Evolutionary conservation across 2,888 invertebrate genomes (phyloP), one percentile per base, ranked within the genome.

Genomic region (Lepidochrysops patricia): DNA sequence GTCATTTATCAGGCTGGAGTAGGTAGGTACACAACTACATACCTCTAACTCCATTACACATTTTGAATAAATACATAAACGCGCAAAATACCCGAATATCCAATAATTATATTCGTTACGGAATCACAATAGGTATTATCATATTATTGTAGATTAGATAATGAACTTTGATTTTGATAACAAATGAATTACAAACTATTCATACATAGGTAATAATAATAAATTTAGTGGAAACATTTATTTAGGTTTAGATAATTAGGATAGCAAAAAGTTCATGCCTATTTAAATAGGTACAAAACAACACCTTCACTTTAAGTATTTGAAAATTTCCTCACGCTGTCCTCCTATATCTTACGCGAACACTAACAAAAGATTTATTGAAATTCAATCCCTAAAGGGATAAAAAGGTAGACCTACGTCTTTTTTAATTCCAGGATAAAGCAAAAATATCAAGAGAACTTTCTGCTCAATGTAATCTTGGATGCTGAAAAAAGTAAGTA

Each of bases 381-480:
- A 43, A 43, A 43, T 19, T 43, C 43, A 43, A 43, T 43, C 43
- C 43, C 43, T 43, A 23, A 23, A 43, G 43, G 43, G 43, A 43
- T 43, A 43, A 43, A 43, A 43, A 43, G 43, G 43, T 43, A 43
- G 19, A 43, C 43, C 43, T 23, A 43, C 19, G 23, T 43, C 19
- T 43, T 43, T 43, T 43, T 43, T 43, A 43, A 43, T 43, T 43
- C 43, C 43, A 43, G 43, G 43, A 43, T 9, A 13, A 43, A 43
- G 23, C 43, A 9, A 19, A 43, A 43, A 43, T 43, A 23, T 19
- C 43, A 19, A 43, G 43, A 43, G 9, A 43, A 43, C 43, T 43
- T 43, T 43, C 23, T 43, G 19, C 43, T 12, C 43, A 43, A 43
- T 43, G 43, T 43, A 43, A 43, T 43, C 43, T 43, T 19, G 1